Conservation (phyloP, 2,888 invertebrate species). For the Pemphredon lugubris region DNA sequence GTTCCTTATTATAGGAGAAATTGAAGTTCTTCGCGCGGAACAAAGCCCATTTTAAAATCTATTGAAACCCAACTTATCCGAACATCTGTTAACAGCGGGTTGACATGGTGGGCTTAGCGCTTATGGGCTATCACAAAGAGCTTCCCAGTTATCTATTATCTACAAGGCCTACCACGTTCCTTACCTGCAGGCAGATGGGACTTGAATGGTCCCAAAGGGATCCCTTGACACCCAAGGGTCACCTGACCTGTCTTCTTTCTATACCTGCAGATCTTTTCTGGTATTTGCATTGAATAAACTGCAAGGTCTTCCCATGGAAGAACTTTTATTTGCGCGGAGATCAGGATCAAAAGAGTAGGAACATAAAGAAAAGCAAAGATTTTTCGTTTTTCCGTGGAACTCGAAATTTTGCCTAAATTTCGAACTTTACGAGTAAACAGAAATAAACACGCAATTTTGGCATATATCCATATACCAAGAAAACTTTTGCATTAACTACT, state of each 20-base stretch:
- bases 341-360: conserved; percentile 34
- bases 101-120: conserved; percentile 68
- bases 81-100: conserved; percentile 80
- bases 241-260: conserved; percentile 70
- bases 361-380: conserved; percentile 32
- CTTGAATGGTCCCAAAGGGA: conserved; percentile 75
- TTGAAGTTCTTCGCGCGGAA: conserved; percentile 61
- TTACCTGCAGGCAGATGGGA: conserved; percentile 79
- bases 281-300: conserved; percentile 72
- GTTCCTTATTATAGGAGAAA: conserved; percentile 53
- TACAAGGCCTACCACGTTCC: conserved; percentile 70
- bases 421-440: no score
- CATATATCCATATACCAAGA: no score
- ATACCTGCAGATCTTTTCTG: conserved; percentile 63
- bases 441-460: no score
- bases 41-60: conserved; percentile 72
- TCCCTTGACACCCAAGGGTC: conserved; percentile 76
- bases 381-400: conserved; percentile 38
- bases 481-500: no score
- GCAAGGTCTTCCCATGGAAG: conserved; percentile 49
- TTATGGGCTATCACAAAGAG: conserved; percentile 76
- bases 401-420: conserved; percentile 21
- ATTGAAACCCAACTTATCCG: conserved; percentile 78
- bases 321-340: conserved; percentile 63
- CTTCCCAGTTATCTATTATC: conserved; percentile 80